phyloP scores from a whole-genome alignment of 2,113 vertebrate genomes.

The Myocastor coypus region DNA sequence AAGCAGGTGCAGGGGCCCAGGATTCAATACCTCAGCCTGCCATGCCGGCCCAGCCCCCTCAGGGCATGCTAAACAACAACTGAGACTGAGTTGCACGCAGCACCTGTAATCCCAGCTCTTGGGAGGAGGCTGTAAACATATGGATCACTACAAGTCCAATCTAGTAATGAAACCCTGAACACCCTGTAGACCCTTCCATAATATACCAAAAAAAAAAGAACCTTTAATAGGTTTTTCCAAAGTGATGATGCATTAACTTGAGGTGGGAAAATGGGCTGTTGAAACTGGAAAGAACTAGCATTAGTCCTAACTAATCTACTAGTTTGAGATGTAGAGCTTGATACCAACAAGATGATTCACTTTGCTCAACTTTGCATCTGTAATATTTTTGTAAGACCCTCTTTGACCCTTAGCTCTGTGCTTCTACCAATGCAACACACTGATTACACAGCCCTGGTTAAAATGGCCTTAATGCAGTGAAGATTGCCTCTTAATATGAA shows the following conservation, averaged over 20 bases:
- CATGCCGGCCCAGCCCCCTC: no score
- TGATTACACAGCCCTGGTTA: neutral
- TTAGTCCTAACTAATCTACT: neutral
- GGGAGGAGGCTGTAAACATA: no score
- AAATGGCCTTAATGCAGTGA: neutral
- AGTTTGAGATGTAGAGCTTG: neutral
- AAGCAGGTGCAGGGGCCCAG: no score
- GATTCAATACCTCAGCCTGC: no score
- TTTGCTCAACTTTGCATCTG: neutral
- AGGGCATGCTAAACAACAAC: no score
- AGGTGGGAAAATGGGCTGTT: neutral
- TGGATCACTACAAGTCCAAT: no score
- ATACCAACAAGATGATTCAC: neutral
- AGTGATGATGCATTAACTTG: neutral
- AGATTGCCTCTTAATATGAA: neutral
- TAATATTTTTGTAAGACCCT: neutral
- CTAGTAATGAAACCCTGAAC: no score
- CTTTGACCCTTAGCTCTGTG: neutral
- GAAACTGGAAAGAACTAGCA: neutral
- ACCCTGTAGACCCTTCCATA: no score
- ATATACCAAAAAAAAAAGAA: no score
- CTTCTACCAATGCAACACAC: neutral
- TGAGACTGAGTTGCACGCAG: no score
- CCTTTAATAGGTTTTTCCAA: neutral
- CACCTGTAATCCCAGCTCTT: no score